These are phyloP conservation scores for Hypanus sabinus DNA, from an alignment of 2,113 vertebrate species.

Conservation along the genomic window DNA sequence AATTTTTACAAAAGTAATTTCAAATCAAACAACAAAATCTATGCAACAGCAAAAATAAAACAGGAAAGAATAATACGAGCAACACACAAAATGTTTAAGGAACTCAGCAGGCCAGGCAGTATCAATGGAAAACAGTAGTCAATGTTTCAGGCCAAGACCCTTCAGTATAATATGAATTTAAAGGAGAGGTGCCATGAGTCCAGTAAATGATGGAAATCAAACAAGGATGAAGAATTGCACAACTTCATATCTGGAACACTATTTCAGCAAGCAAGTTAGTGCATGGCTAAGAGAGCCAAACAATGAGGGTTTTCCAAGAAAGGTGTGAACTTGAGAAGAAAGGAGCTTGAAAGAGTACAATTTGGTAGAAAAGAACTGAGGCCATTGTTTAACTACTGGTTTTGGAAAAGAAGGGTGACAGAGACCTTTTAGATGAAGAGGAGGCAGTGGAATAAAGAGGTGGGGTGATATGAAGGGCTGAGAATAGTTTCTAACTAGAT, in stretches of 20 bases:
- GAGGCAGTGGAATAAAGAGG: too few species aligned
- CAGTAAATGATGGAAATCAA: not conserved
- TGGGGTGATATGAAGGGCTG: not conserved
- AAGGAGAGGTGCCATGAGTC: not conserved
- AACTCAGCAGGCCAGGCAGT: too few species aligned
- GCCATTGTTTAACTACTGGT: too few species aligned
- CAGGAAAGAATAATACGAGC: not conserved
- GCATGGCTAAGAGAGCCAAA: not conserved
- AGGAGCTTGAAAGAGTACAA: not conserved
- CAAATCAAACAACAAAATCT: not conserved
- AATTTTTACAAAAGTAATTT: too few species aligned
- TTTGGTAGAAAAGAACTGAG: not conserved
- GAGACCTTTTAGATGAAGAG: not conserved
- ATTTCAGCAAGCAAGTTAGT: not conserved
- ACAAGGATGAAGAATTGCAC: not conserved
- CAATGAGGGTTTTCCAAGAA: not conserved
- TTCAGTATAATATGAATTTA: not conserved
- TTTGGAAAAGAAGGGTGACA: not conserved
- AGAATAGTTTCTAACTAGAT: not conserved
- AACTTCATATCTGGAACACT: not conserved
- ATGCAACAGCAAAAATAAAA: not conserved
- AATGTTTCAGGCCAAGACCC: too few species aligned
- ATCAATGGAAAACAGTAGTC: too few species aligned
- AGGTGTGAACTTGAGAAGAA: not conserved
- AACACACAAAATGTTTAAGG: too few species aligned